These are phyloP conservation scores for Mugil cephalus DNA, from an alignment of 2,113 vertebrate species.

Conservation along the genomic window DNA sequence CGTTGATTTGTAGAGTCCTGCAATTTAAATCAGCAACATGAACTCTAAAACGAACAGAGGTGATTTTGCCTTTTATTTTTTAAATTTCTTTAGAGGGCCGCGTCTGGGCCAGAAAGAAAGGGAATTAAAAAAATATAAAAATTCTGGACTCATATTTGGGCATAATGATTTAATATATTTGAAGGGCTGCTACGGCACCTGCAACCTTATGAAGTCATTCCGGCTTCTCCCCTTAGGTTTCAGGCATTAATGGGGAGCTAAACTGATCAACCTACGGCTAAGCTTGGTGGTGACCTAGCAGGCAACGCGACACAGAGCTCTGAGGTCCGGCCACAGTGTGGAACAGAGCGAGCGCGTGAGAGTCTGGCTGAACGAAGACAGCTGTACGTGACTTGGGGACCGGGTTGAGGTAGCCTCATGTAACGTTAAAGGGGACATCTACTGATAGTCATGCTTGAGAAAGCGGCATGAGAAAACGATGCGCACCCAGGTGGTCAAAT, in stretches of 20 bases:
- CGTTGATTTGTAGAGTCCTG: constrained; percentile 87
- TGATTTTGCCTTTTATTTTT: constrained; percentile 17
- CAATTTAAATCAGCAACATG: constrained; percentile 81
- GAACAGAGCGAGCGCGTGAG: constrained; percentile 4
- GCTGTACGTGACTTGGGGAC: constrained; percentile 28
- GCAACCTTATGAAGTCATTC: constrained; percentile 31
- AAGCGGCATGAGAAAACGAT: constrained; percentile 74
- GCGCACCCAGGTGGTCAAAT: constrained; percentile 78
- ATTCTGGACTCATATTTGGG: constrained; percentile 59
- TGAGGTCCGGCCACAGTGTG: constrained; percentile 26
- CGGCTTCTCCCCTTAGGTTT: constrained; percentile 27
- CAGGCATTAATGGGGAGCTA: constrained; percentile 39
- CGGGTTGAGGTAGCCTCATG: constrained; percentile 58
- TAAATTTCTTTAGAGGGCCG: neutral
- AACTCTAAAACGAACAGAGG: constrained; percentile 81
- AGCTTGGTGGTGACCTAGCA: constrained; percentile 24
- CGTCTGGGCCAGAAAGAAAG: constrained; percentile 8
- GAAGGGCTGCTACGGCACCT: constrained; percentile 46
- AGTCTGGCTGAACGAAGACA: constrained; percentile 13
- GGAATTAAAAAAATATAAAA: constrained; percentile 6
- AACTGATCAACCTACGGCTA: constrained; percentile 47
- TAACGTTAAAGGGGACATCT: constrained; percentile 62
- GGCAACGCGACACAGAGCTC: constrained; percentile 37
- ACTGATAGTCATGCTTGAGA: constrained; percentile 74
- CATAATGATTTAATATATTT: constrained; percentile 68